Evolutionary conservation across 92 coral and sea anemone species (phyloP), one percentile per base, ranked within the genome.

Genomic region (Heliopora coerulea): DNA sequence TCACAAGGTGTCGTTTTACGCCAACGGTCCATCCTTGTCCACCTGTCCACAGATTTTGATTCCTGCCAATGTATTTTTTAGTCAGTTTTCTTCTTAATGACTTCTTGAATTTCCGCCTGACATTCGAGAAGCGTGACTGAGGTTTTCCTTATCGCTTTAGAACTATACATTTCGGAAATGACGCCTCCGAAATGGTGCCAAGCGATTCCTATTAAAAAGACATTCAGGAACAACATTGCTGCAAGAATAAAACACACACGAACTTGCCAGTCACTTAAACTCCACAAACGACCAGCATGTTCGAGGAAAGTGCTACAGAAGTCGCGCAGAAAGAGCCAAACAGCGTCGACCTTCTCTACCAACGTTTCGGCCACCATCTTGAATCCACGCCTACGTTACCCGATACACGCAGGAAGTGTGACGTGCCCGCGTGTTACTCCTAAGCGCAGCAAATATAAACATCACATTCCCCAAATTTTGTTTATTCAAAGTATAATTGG

Each of bases 181-280:
- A 83, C 81, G 30, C 84, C 90, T 3, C 92, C 92, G 49, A 78
- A 90, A 54, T 83, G 65, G 46, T 73, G 79, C 99, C 99, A 95
- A 13, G 95, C 95, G 15, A 95, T 61, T 31, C 87, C 83, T 56
- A 95, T 88, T 18, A 86, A 88, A 28, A 95, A 60, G 56, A 90
- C 67, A 86, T 95, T 95, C 46, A 90, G 30, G 12, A 84, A 50
- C 32, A 96, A 80, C 84, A 91, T 87, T 39, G 79, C 33, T 56
- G 86, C 46, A 13, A 95, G 83, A 42, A 90, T 75, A 34, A 80
- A 85, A 62, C 96, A 88, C 72, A 88, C 58, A 21, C 99, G 93
- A 58, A 95, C 85, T 66, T 95, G 99, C 99, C 99, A 95, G 82
- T 95, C 96, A 30, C 87, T 93, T 80, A 83, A n/a, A 80, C 74